Conservation (phyloP, 2,113 vertebrate species). For the Neodontobutis hainanensis region DNA sequence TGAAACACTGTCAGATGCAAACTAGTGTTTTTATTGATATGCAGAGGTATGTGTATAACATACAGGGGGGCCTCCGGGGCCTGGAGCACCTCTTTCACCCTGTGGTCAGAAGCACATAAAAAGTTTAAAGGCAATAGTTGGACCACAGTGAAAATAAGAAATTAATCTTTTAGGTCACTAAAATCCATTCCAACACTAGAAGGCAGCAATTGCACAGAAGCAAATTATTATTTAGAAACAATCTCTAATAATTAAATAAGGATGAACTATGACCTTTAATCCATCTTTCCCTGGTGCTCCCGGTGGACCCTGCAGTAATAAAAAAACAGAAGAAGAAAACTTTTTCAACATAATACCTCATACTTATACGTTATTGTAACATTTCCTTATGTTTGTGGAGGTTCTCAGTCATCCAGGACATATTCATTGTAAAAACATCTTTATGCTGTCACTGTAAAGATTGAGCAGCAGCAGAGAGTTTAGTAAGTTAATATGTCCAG, state of each 20-base stretch:
- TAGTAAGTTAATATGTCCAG: background rate
- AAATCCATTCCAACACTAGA: background rate
- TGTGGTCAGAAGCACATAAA: constrained; percentile 23
- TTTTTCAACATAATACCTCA: background rate
- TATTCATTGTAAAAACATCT: no score
- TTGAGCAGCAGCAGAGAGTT: background rate
- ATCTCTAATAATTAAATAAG: no score
- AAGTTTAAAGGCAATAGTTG: background rate
- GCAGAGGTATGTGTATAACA: constrained; percentile 36
- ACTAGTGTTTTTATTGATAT: background rate
- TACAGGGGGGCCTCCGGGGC: constrained; percentile 76
- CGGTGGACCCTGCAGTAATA: constrained; percentile 69
- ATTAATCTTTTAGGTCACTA: no score
- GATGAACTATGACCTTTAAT: constrained; percentile 71
- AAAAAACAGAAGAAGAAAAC: background rate
- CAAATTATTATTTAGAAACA: no score
- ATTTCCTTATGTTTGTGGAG: no score
- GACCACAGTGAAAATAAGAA: background rate
- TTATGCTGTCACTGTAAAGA: no score
- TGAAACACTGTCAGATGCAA: no score
- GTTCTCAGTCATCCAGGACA: background rate
- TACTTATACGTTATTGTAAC: background rate
- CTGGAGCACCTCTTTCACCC: constrained; percentile 78
- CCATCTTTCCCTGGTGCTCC: constrained; percentile 79
- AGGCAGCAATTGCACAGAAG: background rate